Conservation (phyloP, 2,888 invertebrate genomes). For the Apeira syringaria region DNA sequence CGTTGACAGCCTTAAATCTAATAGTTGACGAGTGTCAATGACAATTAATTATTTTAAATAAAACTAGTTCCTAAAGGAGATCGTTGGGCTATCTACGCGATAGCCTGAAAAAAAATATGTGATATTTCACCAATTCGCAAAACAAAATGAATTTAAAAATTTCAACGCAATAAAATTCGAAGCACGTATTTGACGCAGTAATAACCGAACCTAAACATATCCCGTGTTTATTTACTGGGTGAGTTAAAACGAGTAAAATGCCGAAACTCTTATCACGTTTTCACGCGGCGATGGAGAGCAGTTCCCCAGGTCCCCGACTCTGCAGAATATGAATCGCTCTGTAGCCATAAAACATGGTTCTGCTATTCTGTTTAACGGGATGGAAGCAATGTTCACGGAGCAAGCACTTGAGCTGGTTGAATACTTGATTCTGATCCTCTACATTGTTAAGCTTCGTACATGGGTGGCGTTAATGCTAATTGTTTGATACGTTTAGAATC, state of each 20-base stretch:
- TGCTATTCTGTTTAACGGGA: conserved; percentile 43
- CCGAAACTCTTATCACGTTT: conserved; percentile 44
- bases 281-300: conserved; percentile 35
- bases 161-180: conserved; percentile 23
- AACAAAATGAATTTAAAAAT: conserved; percentile 14
- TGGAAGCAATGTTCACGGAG: conserved; percentile 50
- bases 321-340: conserved; percentile 51
- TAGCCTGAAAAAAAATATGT: too few species aligned
- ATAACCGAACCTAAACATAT: conserved; percentile 30
- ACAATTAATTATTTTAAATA: too few species aligned
- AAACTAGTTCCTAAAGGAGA: too few species aligned
- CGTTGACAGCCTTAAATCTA: too few species aligned
- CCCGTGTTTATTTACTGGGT: conserved; percentile 29
- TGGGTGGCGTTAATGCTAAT: conserved; percentile 26
- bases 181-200: conserved; percentile 29
- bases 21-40: too few species aligned
- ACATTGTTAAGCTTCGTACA: conserved; percentile 36
- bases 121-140: not conserved
- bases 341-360: conserved; percentile 47
- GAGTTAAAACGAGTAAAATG: conserved; percentile 33
- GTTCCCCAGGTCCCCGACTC: conserved; percentile 40
- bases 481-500: too few species aligned
- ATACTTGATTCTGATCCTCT: conserved; percentile 48
- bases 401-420: conserved; percentile 48
- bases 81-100: too few species aligned